Evolutionary conservation across 1,140 invertebrate species (phyloP), one percentile per base, ranked within the genome.

Genomic region (Arion vulgaris): DNA sequence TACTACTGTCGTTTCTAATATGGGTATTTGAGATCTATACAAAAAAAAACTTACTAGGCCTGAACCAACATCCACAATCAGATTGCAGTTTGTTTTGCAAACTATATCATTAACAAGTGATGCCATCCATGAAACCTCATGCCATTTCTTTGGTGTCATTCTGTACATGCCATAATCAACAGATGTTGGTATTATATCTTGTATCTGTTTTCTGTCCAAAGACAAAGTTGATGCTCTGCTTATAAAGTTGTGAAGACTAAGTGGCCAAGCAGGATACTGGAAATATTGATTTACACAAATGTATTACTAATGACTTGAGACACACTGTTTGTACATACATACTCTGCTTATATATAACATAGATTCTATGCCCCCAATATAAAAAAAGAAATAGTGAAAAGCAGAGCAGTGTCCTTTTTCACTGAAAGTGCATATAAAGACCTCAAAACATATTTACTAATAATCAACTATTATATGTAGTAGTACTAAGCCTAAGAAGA

Each of bases 1-100:
- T n/a, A n/a, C n/a, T n/a, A n/a, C n/a, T n/a, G n/a, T n/a, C n/a
- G n/a, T n/a, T n/a, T n/a, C n/a, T n/a, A n/a, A n/a, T n/a, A n/a
- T n/a, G n/a, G n/a, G n/a, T n/a, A n/a, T n/a, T n/a, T n/a, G n/a
- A n/a, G n/a, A n/a, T n/a, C n/a, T n/a, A n/a, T n/a, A 34, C 41
- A 69, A 68, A 38, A 45, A 15, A 62, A 28, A 66, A 84, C 85
- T 93, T 93, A 95, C 94, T 92, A 96, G 92, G 49, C 90, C 90
- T 53, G 88, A 87, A 2, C 90, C 90, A 71, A 90, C 80, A 85
- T 91, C 90, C 17, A 90, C 84, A 36, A 90, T 74, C 7, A 81
- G 74, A 72, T 85, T 51, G 77, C 84, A 86, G 36, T 57, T 72
- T 15, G 81, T 51, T 39, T 82, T 26, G 36, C 66, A 36, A 39